Percentiles rank a stretch among this genome's conserved stretches.
These are phyloP conservation scores for Procavia capensis DNA, from an alignment of 2,113 vertebrate species.

Conservation along the genomic window DNA sequence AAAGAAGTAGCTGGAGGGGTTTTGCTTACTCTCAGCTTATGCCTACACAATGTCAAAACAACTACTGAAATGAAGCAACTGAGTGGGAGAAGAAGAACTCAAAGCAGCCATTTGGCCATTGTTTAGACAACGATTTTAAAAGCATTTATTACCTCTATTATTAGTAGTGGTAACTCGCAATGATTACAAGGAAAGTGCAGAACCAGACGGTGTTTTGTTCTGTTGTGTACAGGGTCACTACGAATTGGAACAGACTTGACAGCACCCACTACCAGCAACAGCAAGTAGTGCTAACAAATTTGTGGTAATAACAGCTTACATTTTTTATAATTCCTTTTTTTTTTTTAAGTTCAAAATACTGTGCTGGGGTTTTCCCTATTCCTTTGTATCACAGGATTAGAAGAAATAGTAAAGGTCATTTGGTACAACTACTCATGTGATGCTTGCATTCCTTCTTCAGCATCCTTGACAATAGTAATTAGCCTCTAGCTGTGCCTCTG, in stretches of 20 bases:
- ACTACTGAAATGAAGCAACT: constrained; percentile 24
- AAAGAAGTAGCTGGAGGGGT: neutral
- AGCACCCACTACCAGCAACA: too few relatives aligned
- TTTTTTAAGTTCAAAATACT: constrained; percentile 34
- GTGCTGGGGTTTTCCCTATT: neutral
- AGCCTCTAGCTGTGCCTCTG: neutral
- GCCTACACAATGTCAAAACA: constrained; percentile 53
- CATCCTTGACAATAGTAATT: neutral
- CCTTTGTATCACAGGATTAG: neutral
- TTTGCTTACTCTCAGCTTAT: constrained; percentile 17
- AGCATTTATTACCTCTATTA: constrained; percentile 6
- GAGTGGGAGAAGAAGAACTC: constrained; percentile 12
- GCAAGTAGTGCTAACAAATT: neutral
- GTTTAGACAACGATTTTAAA: constrained; percentile 53
- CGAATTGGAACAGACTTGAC: too few relatives aligned
- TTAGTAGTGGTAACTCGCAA: too few relatives aligned
- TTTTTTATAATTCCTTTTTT: constrained; percentile 48
- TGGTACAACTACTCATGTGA: neutral
- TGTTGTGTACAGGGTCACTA: too few relatives aligned
- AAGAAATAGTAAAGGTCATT: neutral
- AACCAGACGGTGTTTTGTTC: too few relatives aligned
- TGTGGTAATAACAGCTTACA: neutral
- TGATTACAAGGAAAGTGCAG: too few relatives aligned
- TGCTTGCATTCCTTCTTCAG: neutral
- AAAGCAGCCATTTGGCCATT: constrained; percentile 54